Conservation (phyloP, 2,113 vertebrate genomes). For the Paratilapia polleni region DNA sequence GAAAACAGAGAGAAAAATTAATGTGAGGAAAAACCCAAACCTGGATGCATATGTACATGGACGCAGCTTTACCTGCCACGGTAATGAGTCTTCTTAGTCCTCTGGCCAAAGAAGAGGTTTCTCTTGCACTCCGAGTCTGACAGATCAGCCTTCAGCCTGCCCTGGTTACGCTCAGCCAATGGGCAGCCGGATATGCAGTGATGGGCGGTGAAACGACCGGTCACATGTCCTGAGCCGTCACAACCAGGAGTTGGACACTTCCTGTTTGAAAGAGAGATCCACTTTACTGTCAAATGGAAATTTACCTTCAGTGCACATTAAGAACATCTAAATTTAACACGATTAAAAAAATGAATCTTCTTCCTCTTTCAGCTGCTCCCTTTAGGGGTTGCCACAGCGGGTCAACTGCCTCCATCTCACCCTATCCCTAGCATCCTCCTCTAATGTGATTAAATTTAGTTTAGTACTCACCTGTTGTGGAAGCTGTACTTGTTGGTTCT, state of each 20-base stretch:
- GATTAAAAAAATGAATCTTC: too few relatives aligned
- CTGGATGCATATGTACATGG: background rate
- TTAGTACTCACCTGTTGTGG: constrained; percentile 89
- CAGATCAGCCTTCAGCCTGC: constrained; percentile 89
- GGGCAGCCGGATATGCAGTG: constrained; percentile 99
- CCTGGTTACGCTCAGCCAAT: constrained; percentile 95
- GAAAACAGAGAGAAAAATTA: constrained; percentile 4
- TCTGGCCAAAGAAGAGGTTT: constrained; percentile 88
- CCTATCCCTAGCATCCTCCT: too few relatives aligned
- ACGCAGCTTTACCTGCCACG: constrained; percentile 86
- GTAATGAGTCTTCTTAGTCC: constrained; percentile 91
- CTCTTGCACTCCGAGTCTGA: constrained; percentile 92
- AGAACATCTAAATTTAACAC: background rate
- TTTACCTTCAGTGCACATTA: background rate
- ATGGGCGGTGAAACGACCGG: constrained; percentile 96
- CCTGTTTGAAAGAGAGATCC: constrained; percentile 73
- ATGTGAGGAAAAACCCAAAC: background rate
- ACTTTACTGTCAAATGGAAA: background rate
- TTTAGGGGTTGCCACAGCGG: too few relatives aligned
- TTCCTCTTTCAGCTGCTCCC: too few relatives aligned
- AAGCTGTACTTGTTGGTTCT: constrained; percentile 95
- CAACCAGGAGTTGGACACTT: constrained; percentile 98
- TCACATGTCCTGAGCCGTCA: constrained; percentile 96
- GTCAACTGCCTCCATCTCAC: too few relatives aligned
- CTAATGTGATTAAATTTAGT: too few relatives aligned